Evolutionary conservation across 2,113 vertebrate genomes (phyloP), one percentile per base, ranked within the genome.

Genomic region (Perccottus glenii): DNA sequence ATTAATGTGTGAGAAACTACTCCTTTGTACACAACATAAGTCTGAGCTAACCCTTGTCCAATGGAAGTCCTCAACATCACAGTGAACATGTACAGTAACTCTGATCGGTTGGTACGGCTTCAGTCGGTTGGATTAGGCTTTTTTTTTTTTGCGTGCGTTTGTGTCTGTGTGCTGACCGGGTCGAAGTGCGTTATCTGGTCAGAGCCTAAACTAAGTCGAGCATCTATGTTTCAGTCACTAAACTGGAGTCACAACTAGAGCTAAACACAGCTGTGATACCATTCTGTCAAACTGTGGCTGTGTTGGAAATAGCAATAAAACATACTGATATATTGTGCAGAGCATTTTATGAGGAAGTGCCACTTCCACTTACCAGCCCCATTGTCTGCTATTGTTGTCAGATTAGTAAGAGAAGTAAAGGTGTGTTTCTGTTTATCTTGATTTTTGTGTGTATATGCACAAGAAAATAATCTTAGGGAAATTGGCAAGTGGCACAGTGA

Each of bases 1-100:
- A 60, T 77, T 68, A 64, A 69, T 74, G 73, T 70, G 66, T 67
- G 33, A 58, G 60, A 51, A 60, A 47, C 16, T 8, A 49, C 36
- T 16, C 36, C 14, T 42, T 43, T 45, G n/a, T 36, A 38, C 6
- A 4, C 2, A 11, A 40, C 57, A 51, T 16, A 62, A 63, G 27
- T 50, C 3, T 38, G 4, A 19, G 35, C 33, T n/a, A 35, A 9
- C 11, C 35, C 36, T 12, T 55, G 11, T 12, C 10, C 35, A 6
- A 35, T 12, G 11, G 52, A 55, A 55, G 52, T 36, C 35, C 52
- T 35, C 4, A n/a, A 43, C 36, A 43, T 40, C 56, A 58, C 56
- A 58, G 36, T 42, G 56, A 43, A 19, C n/a, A 16, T 40, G 36
- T 42, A 40, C 56, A 58, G 40, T 43, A 58, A 43, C 56, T 58